Percentiles rank a stretch among this genome's conserved stretches.
phyloP scores from a whole-genome alignment of 2,113 vertebrate genomes.

The Pantherophis guttatus region DNA sequence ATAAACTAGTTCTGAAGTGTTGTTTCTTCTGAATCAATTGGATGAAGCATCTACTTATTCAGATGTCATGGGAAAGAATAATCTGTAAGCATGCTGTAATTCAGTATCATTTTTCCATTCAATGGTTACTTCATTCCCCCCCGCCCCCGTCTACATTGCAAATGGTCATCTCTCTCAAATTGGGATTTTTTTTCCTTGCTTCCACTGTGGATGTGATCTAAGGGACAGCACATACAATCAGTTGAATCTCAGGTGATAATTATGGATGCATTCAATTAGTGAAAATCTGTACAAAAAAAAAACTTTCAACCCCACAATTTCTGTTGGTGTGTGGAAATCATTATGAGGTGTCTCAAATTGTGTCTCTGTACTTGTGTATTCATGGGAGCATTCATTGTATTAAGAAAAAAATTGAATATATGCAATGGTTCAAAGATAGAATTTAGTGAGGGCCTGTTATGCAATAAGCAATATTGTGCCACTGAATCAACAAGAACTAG shows the following conservation, averaged over 20 bases:
- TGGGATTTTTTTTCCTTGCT: neutral
- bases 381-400: neutral
- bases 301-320: neutral
- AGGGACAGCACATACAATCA: neutral
- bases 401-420: neutral
- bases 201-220: neutral
- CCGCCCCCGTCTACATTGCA: neutral
- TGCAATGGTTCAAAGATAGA: neutral
- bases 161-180: neutral
- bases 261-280: neutral
- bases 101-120: neutral
- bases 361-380: neutral
- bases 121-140: neutral
- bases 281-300: neutral
- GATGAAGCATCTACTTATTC: neutral
- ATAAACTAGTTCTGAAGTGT: neutral
- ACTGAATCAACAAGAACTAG: neutral
- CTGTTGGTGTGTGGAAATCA: neutral
- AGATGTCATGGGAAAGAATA: neutral
- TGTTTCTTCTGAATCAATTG: neutral
- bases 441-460: neutral
- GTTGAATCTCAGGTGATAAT: neutral
- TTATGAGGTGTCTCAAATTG: neutral
- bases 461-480: neutral
- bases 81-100: neutral